These are phyloP conservation scores for Entomobrya multifasciata DNA, from an alignment of 2,888 invertebrate genomes.

Conservation along the genomic window DNA sequence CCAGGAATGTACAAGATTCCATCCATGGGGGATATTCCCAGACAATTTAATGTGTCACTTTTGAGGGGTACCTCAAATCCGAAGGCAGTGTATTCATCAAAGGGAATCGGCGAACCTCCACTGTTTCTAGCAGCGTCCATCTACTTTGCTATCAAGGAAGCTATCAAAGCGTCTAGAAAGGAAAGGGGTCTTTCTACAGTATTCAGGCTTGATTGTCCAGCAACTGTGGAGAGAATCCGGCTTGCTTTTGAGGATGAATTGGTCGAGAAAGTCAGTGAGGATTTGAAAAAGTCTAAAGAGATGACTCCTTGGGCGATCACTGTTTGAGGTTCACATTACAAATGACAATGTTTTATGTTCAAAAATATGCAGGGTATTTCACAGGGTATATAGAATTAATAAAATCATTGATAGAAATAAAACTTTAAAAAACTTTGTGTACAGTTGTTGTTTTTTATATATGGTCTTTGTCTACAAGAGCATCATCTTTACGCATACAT, in stretches of 20 bases:
- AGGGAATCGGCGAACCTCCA: conserved; percentile 66
- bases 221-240: conserved; percentile 85
- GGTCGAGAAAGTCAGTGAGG: conserved; percentile 13
- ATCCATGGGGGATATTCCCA: conserved; percentile 94
- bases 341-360: neutral
- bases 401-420: too few species aligned
- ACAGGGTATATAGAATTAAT: neutral
- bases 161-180: conserved; percentile 64
- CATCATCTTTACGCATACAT: neutral
- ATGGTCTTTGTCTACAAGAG: neutral
- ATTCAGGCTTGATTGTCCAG: conserved; percentile 71
- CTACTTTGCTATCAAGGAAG: conserved; percentile 71
- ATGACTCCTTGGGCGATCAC: conserved; percentile 50
- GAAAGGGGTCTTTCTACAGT: conserved; percentile 61
- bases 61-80: conserved; percentile 94
- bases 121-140: conserved; percentile 65
- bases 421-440: neutral
- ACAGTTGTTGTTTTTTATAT: neutral
- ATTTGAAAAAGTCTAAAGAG: neutral
- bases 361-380: neutral
- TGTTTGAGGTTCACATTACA: conserved; percentile 16
- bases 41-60: conserved; percentile 93
- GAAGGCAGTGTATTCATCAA: conserved; percentile 96
- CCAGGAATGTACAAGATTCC: conserved; percentile 98
- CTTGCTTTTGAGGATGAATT: conserved; percentile 86